phyloP scores from a whole-genome alignment of 2,888 invertebrate species.

The Gonocerus acuteangulatus region DNA sequence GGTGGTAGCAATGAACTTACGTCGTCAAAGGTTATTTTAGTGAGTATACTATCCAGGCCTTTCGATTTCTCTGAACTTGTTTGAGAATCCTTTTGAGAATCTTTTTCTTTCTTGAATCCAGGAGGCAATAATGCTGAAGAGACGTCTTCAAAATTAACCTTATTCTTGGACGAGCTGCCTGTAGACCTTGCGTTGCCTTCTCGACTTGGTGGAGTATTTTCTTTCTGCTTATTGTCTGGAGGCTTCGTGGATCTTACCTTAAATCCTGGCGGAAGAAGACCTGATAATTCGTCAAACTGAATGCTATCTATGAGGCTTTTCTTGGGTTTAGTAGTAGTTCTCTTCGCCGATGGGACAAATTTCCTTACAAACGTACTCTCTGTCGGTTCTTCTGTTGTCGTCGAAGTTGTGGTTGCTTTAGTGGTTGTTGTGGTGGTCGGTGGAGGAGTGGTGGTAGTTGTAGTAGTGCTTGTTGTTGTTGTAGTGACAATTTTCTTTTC shows the following conservation, averaged over 20 bases:
- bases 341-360: slow-evolving; percentile 38
- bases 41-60: slow-evolving; percentile 38
- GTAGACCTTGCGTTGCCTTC: slow-evolving; percentile 35
- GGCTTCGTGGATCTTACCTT: slow-evolving; percentile 39
- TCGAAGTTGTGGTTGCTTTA: slow-evolving; percentile 34
- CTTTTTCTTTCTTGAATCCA: slow-evolving; percentile 50
- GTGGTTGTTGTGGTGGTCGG: slow-evolving; percentile 45
- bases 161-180: slow-evolving; percentile 41
- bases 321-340: slow-evolving; percentile 39
- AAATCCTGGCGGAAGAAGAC: slow-evolving; percentile 58
- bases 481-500: slow-evolving; percentile 49
- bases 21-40: slow-evolving; percentile 41
- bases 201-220: slow-evolving; percentile 27
- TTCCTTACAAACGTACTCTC: slow-evolving; percentile 37
- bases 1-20: slow-evolving; percentile 48
- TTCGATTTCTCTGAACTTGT: slow-evolving; percentile 36
- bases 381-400: slow-evolving; percentile 28
- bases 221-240: slow-evolving; percentile 45
- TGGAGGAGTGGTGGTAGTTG: slow-evolving; percentile 40
- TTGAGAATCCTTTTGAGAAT: slow-evolving; percentile 7
- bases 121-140: slow-evolving; percentile 56
- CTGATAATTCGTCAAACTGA: slow-evolving; percentile 43
- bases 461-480: slow-evolving; percentile 46
- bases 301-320: slow-evolving; percentile 40
- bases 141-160: slow-evolving; percentile 48